phyloP scores from a whole-genome alignment of 2,888 invertebrate genomes.

The Chorisops tibialis region DNA sequence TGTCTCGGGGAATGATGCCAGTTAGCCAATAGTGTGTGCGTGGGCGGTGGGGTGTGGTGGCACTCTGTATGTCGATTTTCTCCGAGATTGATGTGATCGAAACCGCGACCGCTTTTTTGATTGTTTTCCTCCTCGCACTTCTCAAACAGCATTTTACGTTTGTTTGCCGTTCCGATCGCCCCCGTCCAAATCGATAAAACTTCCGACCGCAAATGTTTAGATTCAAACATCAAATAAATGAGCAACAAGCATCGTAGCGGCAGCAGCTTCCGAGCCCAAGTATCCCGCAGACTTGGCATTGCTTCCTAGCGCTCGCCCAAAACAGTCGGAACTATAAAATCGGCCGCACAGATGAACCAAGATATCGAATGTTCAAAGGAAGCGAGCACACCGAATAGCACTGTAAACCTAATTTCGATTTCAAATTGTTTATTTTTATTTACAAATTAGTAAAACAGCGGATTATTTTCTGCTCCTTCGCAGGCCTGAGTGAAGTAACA shows the following conservation, averaged over 20 bases:
- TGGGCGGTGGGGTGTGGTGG: no score
- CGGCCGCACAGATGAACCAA: constrained; percentile 2
- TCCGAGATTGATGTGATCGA: no score
- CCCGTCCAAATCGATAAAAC: constrained; percentile 11
- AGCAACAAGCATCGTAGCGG: neutral
- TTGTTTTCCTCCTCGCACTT: constrained; percentile 14
- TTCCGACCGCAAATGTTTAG: neutral
- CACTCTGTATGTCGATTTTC: no score
- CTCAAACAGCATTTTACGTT: constrained; percentile 14
- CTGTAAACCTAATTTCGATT: constrained; percentile 59
- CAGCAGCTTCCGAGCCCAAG: neutral
- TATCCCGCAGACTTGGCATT: no score
- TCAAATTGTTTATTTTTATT: constrained; percentile 36
- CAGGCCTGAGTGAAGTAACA: no score
- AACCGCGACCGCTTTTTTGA: neutral
- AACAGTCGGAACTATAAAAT: constrained; percentile 6
- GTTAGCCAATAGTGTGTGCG: no score
- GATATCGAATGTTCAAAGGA: constrained; percentile 23
- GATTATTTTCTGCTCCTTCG: no score
- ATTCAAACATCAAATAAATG: neutral
- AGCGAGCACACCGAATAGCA: neutral
- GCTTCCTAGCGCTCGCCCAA: neutral
- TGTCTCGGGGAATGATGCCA: no score
- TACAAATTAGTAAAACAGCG: constrained; percentile 36
- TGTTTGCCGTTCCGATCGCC: constrained; percentile 16